phyloP scores from a whole-genome alignment of 2,888 invertebrate species.

The Eupithecia centaureata region DNA sequence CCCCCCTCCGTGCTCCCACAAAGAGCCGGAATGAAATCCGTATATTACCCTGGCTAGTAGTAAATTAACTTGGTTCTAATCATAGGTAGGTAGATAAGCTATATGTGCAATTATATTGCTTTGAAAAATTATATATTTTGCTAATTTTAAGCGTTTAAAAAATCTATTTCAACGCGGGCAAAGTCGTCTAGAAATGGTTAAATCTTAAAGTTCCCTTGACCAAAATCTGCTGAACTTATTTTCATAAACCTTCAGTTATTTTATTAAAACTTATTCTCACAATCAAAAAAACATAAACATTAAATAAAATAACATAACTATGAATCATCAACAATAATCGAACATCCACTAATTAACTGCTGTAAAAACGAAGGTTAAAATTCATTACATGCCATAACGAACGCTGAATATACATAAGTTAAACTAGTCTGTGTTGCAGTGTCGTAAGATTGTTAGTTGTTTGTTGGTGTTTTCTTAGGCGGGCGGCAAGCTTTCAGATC shows the following conservation, averaged over 20 bases:
- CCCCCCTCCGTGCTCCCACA: too few relatives aligned
- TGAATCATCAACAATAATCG: constrained; percentile 21
- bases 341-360: constrained; percentile 22
- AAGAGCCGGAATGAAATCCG: too few relatives aligned
- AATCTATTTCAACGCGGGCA: too few relatives aligned
- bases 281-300: constrained; percentile 14
- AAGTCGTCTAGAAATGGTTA: neutral
- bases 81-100: too few relatives aligned
- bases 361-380: constrained; percentile 34
- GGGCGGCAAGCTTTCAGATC: constrained; percentile 75
- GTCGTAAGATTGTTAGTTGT: constrained; percentile 14
- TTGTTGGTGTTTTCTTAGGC: constrained; percentile 50
- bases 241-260: neutral
- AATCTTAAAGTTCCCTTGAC: neutral
- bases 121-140: too few relatives aligned
- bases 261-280: constrained; percentile 14
- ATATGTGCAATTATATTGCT: too few relatives aligned
- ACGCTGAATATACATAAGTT: neutral
- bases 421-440: constrained; percentile 3
- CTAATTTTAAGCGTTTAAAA: too few relatives aligned
- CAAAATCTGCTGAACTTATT: neutral
- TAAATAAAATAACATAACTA: constrained; percentile 15
- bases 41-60: too few relatives aligned
- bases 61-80: too few relatives aligned
- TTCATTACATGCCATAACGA: constrained; percentile 4